Percentiles rank a stretch among this genome's conserved stretches.
Conservation (phyloP, 2,888 invertebrate species). For the Busseola fusca region DNA sequence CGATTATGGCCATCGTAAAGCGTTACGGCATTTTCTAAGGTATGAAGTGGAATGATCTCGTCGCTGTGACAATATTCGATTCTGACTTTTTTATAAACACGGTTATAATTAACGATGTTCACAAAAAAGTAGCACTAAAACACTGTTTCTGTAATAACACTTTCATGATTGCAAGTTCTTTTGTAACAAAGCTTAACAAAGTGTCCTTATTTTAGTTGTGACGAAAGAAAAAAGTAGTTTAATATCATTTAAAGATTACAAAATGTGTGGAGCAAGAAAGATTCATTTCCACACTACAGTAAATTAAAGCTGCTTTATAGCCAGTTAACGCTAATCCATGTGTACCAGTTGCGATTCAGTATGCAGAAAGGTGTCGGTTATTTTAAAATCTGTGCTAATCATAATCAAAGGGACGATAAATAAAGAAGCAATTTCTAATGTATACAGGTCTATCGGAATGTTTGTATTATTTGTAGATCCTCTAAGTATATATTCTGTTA, state of each 20-base stretch:
- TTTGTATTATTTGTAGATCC: conserved; percentile 8
- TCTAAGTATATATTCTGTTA: conserved; percentile 5
- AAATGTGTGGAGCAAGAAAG: conserved; percentile 47
- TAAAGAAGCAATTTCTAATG: conserved; percentile 14
- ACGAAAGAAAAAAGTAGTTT: conserved; percentile 44
- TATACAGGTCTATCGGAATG: background rate
- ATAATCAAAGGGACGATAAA: background rate
- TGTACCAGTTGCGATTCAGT: conserved; percentile 11
- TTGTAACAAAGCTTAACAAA: conserved; percentile 39
- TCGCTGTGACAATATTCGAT: conserved; percentile 32
- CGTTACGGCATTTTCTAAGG: conserved; percentile 59
- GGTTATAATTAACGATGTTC: conserved; percentile 13
- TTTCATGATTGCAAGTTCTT: conserved; percentile 31
- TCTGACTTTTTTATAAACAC: conserved; percentile 16
- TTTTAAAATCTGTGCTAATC: conserved; percentile 16
- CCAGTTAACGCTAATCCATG: conserved; percentile 11
- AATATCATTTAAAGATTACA: conserved; percentile 54
- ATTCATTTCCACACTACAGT: conserved; percentile 42
- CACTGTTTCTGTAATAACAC: conserved; percentile 20
- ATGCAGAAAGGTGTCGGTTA: conserved; percentile 16
- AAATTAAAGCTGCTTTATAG: conserved; percentile 27
- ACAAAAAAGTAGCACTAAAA: no score
- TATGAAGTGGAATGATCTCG: conserved; percentile 38
- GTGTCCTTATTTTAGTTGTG: conserved; percentile 49
- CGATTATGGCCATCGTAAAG: conserved; percentile 65